Conservation (phyloP, 2,797 vertebrate species). For the Gobionotothen gibberifrons region DNA sequence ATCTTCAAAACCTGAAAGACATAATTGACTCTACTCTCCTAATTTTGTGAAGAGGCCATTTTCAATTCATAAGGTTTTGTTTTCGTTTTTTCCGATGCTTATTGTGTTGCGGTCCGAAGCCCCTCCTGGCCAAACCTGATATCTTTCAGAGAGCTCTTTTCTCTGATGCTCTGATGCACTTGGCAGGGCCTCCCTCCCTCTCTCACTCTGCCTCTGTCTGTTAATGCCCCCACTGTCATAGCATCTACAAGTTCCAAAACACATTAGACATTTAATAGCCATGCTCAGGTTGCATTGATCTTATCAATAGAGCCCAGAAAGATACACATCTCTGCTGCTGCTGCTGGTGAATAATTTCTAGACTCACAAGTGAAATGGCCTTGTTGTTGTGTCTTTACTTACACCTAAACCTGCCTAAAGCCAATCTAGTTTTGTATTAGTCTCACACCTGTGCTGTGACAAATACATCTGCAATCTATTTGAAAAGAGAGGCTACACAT, state of each 20-base stretch:
- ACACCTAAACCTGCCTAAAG: conserved; percentile 36
- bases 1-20: conserved; percentile 47
- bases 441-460: conserved; percentile 24
- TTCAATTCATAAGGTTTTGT: conserved; percentile 54
- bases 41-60: conserved; percentile 64
- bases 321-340: conserved; percentile 73
- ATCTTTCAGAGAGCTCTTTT: conserved; percentile 74
- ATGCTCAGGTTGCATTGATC: conserved; percentile 82
- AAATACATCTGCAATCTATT: conserved; percentile 28
- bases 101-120: conserved; percentile 71
- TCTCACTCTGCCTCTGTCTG: conserved; percentile 52
- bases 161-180: conserved; percentile 80
- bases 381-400: conserved; percentile 51
- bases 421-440: conserved; percentile 29
- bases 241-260: conserved; percentile 83
- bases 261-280: conserved; percentile 87
- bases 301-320: conserved; percentile 77
- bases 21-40: conserved; percentile 57
- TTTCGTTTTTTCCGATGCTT: conserved; percentile 39
- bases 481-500: conserved; percentile 37
- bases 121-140: conserved; percentile 81
- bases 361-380: conserved; percentile 49
- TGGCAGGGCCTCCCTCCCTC: conserved; percentile 60
- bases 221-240: conserved; percentile 81
- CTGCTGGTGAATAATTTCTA: conserved; percentile 63